A percentile compares a stretch with the other conserved stretches of the same genome.
These are phyloP conservation scores for Philereme vetulata DNA, from an alignment of 2,888 invertebrate species.

Conservation along the genomic window DNA sequence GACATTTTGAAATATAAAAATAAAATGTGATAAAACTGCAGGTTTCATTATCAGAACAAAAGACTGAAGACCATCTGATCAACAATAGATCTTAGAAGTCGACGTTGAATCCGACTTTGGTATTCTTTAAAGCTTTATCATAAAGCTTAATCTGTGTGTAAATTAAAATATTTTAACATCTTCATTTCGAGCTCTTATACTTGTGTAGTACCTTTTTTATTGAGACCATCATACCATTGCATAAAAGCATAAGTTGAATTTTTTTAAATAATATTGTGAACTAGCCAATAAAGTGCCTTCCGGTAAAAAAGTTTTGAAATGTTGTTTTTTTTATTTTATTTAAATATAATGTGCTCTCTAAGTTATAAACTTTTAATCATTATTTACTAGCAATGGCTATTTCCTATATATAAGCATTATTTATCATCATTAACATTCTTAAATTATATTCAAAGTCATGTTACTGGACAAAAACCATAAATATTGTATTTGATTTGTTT, in stretches of 20 bases:
- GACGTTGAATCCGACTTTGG: slow-evolving; percentile 8
- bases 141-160: background rate
- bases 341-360: background rate
- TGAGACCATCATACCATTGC: too few relatives aligned
- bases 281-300: too few relatives aligned
- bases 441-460: slow-evolving; percentile 3
- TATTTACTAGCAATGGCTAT: slow-evolving; percentile 9
- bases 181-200: too few relatives aligned
- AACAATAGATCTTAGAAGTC: slow-evolving; percentile 31
- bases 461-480: slow-evolving; percentile 6
- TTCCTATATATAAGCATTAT: slow-evolving; percentile 19
- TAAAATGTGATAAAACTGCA: slow-evolving; percentile 18
- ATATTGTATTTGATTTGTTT: background rate
- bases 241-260: too few relatives aligned
- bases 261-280: too few relatives aligned
- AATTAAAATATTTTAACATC: background rate
- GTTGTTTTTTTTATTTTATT: too few relatives aligned
- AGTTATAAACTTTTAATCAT: background rate
- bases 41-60: slow-evolving; percentile 31
- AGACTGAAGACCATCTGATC: slow-evolving; percentile 33
- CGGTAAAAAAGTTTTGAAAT: too few relatives aligned
- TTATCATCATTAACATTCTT: background rate
- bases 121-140: slow-evolving; percentile 11
- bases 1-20: slow-evolving; percentile 9
- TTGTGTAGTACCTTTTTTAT: too few relatives aligned